Evolutionary conservation across 2,797 vertebrate genomes (phyloP).

Genomic region (Glossophaga mutica): DNA sequence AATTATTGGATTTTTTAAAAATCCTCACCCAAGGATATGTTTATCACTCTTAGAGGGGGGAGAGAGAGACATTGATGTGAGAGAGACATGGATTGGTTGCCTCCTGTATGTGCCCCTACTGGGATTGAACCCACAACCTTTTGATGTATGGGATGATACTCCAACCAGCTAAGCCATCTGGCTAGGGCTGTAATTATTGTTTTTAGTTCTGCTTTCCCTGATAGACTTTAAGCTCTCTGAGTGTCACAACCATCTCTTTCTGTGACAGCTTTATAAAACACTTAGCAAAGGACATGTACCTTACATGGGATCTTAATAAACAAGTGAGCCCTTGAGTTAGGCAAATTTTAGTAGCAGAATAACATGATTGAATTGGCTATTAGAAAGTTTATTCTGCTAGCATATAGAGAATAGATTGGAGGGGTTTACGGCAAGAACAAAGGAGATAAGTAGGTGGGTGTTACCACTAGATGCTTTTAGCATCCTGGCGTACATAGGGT

Average conservation of each 20-base stretch:
- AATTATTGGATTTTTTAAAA: neutral
- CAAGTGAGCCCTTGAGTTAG: neutral
- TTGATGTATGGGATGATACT: neutral
- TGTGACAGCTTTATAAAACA: neutral
- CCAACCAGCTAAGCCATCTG: neutral
- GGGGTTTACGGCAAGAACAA: neutral
- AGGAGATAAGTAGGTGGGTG: neutral
- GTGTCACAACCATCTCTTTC: neutral
- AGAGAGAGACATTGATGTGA: too few species aligned
- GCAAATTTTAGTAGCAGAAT: neutral
- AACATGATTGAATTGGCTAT: neutral
- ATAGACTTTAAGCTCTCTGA: neutral
- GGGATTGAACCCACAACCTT: too few species aligned
- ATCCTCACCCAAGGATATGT: too few species aligned
- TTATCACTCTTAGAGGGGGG: too few species aligned
- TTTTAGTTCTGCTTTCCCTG: neutral
- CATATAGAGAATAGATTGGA: neutral
- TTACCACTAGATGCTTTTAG: neutral
- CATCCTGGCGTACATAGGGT: neutral
- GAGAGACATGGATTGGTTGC: too few species aligned
- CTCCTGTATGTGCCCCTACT: too few species aligned
- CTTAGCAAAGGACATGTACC: neutral
- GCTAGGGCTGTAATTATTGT: neutral
- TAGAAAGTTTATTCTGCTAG: neutral
- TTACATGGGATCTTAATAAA: neutral